Percentiles rank a stretch among this genome's conserved stretches.
phyloP scores from a whole-genome alignment of 2,113 vertebrate species.

The Grantiella picta region DNA sequence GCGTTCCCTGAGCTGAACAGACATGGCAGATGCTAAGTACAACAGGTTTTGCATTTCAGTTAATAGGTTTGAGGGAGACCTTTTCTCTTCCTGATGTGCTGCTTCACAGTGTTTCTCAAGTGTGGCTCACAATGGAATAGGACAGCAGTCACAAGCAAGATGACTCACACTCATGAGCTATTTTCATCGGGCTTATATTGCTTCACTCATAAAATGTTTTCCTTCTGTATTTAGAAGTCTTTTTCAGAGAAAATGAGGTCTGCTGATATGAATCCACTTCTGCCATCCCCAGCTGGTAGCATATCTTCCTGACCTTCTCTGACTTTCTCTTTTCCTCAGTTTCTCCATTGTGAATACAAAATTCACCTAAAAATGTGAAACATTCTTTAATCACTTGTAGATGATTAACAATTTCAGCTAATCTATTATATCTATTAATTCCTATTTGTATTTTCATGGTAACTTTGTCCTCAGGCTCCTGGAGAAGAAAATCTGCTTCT shows the following conservation, averaged over 20 bases:
- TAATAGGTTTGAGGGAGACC: background rate
- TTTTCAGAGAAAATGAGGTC: background rate
- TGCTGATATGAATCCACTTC: background rate
- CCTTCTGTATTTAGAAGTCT: background rate
- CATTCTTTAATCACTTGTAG: background rate
- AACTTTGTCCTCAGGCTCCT: background rate
- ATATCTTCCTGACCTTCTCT: background rate
- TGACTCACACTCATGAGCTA: constrained; percentile 43
- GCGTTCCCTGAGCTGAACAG: background rate
- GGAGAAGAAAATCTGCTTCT: background rate
- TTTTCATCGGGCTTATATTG: constrained; percentile 32
- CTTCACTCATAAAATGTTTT: background rate
- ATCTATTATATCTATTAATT: background rate
- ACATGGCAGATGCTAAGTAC: background rate
- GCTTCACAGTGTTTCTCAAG: background rate
- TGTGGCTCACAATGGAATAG: background rate
- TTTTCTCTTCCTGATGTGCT: background rate
- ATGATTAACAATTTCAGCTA: background rate
- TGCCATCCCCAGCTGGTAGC: background rate
- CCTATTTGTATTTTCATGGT: background rate
- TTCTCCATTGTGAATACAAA: background rate
- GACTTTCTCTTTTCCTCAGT: background rate
- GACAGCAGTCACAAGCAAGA: constrained; percentile 26
- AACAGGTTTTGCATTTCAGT: background rate
- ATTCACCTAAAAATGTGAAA: background rate